Percentiles rank a stretch among this genome's conserved stretches.
phyloP scores from a whole-genome alignment of 2,113 vertebrate species.

The Seriola rivoliana region DNA sequence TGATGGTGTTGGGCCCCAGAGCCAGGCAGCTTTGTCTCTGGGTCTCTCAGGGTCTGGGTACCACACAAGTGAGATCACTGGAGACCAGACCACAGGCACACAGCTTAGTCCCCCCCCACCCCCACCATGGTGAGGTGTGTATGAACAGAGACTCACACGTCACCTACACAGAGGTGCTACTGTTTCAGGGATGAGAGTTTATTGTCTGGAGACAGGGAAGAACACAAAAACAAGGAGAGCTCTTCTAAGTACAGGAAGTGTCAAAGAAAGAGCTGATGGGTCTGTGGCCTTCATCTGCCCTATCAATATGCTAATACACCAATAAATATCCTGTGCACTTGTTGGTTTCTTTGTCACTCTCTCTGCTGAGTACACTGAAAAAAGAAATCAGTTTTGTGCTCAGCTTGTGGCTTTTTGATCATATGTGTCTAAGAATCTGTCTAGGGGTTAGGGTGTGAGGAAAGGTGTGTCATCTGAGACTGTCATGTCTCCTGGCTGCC shows the following conservation, averaged over 20 bases:
- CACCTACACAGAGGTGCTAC: constrained; percentile 27
- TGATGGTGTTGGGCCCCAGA: constrained; percentile 60
- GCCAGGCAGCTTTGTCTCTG: constrained; percentile 60
- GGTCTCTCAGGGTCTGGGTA: constrained; percentile 65
- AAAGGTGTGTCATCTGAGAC: constrained; percentile 69
- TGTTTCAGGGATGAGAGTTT: constrained; percentile 41
- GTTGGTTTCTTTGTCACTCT: background rate
- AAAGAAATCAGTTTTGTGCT: background rate
- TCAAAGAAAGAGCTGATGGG: constrained; percentile 4
- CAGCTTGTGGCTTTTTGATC: constrained; percentile 14
- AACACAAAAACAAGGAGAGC: constrained; percentile 38
- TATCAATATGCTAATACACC: constrained; percentile 39
- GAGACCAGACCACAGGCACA: constrained; percentile 42
- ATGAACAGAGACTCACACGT: constrained; percentile 32
- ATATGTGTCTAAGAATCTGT: background rate
- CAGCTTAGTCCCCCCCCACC: constrained; percentile 23
- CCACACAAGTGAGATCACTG: constrained; percentile 64
- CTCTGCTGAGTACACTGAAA: constrained; percentile 3
- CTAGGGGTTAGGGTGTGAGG: constrained; percentile 31
- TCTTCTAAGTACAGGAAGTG: background rate
- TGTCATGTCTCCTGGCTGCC: constrained; percentile 43
- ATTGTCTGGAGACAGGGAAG: constrained; percentile 42
- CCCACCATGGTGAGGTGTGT: constrained; percentile 9
- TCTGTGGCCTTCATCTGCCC: constrained; percentile 41
- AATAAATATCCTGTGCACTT: constrained; percentile 32